A percentile compares a stretch with the other conserved stretches of the same genome.
Evolutionary conservation across 2,797 vertebrate genomes (phyloP).

Genomic region (Pyrrhura leucotis): DNA sequence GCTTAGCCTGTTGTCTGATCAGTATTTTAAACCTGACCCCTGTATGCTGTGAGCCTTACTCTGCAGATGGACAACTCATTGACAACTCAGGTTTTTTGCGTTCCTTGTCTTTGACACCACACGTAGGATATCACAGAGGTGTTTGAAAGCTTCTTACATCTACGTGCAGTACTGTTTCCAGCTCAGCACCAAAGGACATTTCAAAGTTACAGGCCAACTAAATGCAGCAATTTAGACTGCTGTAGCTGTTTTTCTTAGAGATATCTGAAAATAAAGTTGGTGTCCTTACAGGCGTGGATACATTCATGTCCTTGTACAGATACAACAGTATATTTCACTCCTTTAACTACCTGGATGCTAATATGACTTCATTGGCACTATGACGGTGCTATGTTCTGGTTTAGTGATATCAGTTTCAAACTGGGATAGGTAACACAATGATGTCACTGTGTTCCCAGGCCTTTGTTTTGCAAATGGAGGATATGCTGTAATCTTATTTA

Average conservation of each 20-base stretch:
- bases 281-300: not conserved
- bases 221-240: not conserved
- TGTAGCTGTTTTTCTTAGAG: not conserved
- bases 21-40: not conserved
- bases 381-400: not conserved
- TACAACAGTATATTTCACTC: not conserved
- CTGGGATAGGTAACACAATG: not conserved
- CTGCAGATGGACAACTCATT: not conserved
- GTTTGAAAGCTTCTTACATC: not conserved
- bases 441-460: not conserved
- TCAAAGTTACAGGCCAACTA: not conserved
- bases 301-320: not conserved
- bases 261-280: not conserved
- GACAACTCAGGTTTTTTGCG: rapidly evolving
- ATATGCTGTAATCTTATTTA: not conserved
- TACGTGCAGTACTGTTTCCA: not conserved
- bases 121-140: not conserved
- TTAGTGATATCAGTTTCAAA: not conserved
- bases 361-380: not conserved
- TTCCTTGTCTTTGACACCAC: not conserved
- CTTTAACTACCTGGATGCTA: not conserved
- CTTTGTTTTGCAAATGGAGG: not conserved
- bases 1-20: not conserved
- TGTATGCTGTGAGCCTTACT: not conserved
- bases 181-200: not conserved